A percentile compares a stretch with the other conserved stretches of the same genome.
Evolutionary conservation across 1,140 invertebrate genomes (phyloP).

Genomic region (Drosophila littoralis): DNA sequence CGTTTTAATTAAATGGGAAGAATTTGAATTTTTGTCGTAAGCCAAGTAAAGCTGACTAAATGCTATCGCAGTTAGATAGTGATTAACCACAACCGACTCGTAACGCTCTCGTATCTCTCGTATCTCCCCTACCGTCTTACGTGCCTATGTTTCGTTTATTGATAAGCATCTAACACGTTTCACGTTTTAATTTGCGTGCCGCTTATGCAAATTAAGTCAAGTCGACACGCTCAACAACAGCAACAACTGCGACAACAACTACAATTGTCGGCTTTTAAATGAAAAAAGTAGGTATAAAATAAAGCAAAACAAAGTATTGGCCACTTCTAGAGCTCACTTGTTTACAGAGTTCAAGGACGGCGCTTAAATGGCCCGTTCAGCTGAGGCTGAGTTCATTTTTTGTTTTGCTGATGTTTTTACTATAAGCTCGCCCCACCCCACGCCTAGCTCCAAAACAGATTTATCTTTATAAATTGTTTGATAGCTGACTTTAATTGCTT

Average conservation of each 20-base stretch:
- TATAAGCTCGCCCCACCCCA: background rate
- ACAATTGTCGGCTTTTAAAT: constrained; percentile 23
- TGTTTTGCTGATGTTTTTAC: background rate
- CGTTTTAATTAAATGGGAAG: constrained; percentile 12
- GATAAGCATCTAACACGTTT: constrained; percentile 79
- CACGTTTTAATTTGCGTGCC: constrained; percentile 70
- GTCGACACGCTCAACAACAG: constrained; percentile 35
- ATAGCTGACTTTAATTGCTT: constrained; percentile 67
- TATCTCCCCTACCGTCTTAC: constrained; percentile 21
- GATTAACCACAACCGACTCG: background rate
- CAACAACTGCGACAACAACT: constrained; percentile 10
- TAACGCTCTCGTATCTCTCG: constrained; percentile 1
- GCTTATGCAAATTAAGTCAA: constrained; percentile 62
- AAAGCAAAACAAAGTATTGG: constrained; percentile 19
- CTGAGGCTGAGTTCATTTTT: constrained; percentile 20
- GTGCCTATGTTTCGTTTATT: constrained; percentile 51
- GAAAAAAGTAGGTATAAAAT: constrained; percentile 19
- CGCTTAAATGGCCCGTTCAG: constrained; percentile 8
- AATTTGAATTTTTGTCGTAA: constrained; percentile 16
- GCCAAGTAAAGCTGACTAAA: constrained; percentile 9
- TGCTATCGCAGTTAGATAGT: background rate
- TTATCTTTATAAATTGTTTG: constrained; percentile 23
- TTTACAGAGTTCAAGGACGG: constrained; percentile 41
- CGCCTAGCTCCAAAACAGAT: background rate
- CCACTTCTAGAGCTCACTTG: constrained; percentile 17